These are phyloP conservation scores for Triops cancriformis DNA, from an alignment of 1,140 invertebrate genomes.

Conservation along the genomic window DNA sequence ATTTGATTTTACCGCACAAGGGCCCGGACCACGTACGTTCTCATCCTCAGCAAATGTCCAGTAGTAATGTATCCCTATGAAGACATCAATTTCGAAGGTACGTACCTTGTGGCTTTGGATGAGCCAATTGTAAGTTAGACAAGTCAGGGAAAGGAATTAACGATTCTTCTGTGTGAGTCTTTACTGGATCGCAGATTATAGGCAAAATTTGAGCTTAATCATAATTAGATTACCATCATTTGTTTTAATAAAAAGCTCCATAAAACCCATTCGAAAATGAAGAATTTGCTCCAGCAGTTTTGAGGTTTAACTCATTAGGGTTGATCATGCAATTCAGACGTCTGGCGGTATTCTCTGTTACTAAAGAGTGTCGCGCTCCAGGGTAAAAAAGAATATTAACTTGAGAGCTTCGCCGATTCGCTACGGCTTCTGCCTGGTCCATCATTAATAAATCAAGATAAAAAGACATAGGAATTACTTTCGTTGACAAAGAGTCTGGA, in stretches of 20 bases:
- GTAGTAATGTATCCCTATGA: slow-evolving; percentile 14
- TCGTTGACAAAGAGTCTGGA: not conserved
- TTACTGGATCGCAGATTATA: too few species aligned
- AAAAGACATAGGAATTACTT: not conserved
- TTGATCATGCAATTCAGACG: not conserved
- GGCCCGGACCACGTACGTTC: not conserved
- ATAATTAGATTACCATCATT: too few species aligned
- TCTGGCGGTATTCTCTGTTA: not conserved
- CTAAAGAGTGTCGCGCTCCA: not conserved
- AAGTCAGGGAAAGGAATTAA: too few species aligned
- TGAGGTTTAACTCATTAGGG: too few species aligned
- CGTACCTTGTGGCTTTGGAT: not conserved
- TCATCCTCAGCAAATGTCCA: slow-evolving; percentile 3
- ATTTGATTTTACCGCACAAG: not conserved
- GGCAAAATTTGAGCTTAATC: too few species aligned
- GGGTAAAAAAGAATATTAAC: not conserved
- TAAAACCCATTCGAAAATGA: too few species aligned
- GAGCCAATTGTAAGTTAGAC: not conserved
- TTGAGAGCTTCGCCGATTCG: not conserved
- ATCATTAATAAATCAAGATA: not conserved
- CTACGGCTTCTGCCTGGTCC: not conserved
- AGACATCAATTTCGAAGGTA: not conserved
- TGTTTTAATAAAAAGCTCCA: too few species aligned
- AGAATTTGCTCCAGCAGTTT: too few species aligned
- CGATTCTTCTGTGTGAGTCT: too few species aligned